Percentiles rank a stretch among this genome's conserved stretches.
These are phyloP conservation scores for Julus scandinavius DNA, from an alignment of 2,888 invertebrate species.

Conservation along the genomic window DNA sequence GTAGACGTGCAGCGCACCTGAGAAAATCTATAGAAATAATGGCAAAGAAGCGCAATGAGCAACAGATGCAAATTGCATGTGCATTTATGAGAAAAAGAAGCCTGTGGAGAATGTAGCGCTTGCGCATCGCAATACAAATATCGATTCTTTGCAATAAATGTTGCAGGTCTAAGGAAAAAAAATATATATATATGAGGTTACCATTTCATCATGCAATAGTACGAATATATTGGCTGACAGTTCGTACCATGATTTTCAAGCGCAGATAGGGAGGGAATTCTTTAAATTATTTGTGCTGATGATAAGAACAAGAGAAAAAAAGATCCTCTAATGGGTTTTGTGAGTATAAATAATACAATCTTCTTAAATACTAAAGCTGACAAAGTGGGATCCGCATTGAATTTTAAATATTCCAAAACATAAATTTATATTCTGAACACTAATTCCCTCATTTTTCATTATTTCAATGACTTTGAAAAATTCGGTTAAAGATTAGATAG, in stretches of 20 bases:
- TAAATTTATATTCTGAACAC: not conserved
- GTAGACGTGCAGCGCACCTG: not conserved
- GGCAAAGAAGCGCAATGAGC: not conserved
- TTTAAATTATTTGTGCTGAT: not conserved
- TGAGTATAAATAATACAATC: not conserved
- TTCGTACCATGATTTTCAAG: not conserved
- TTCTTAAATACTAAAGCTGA: not conserved
- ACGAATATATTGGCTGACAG: not conserved
- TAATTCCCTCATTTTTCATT: too few species aligned
- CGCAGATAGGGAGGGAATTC: not conserved
- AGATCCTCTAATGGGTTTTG: not conserved
- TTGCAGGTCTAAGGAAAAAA: not conserved
- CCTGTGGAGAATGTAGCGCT: not conserved
- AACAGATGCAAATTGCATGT: slow-evolving; percentile 5
- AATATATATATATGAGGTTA: not conserved
- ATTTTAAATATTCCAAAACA: too few species aligned
- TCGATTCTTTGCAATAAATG: not conserved
- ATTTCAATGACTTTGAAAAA: too few species aligned
- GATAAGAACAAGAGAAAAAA: not conserved
- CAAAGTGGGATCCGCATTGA: not conserved
- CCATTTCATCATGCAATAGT: not conserved
- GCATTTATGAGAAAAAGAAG: not conserved
- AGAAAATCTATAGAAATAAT: slow-evolving; percentile 12
- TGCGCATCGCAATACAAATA: not conserved
- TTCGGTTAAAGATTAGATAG: not conserved